Evolutionary conservation across 2,113 vertebrate species (phyloP), one percentile per base, ranked within the genome.

Genomic region (Nothobranchius furzeri): DNA sequence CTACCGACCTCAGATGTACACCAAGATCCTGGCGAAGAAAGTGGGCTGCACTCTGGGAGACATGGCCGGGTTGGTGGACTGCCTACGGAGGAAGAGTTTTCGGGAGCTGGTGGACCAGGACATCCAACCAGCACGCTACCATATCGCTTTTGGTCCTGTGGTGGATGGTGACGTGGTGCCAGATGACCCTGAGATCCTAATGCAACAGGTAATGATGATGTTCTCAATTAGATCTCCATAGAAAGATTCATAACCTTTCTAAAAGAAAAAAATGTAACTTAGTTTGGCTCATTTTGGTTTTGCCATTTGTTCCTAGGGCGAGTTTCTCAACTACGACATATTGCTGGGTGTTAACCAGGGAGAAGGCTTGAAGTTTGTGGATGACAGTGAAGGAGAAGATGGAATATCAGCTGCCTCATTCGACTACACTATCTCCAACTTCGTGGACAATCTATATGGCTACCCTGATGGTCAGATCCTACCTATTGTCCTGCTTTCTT

Each of bases 271-370:
- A 20, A 20, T 20, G n/a, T 30, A 30, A 30, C 3, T 30, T 30
- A 3, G n/a, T 49, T 55, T 55, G 9, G 30, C 3, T 36, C 9
- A 36, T 51, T 4, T 3, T 24, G 11, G 12, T 53, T 75, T 30
- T 58, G 14, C 66, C 2, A 35, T 81, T 53, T 84, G 51, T 78
- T 68, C 73, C 20, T 58, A 94, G 93, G 97, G 97, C 0, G 97
- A 98, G 85, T 98, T 98, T 89, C 93, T 98, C 73, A 98, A 98
- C 89, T 98, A 98, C 0, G 96, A 98, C 90, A 98, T 98, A 85
- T 84, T 98, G 67, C 94, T 98, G 24, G 97, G 97, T 0, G 97
- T 98, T 78, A 98, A 98, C 89, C 97, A 98, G 51, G 97, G 97
- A 0, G 97, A 98, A 68, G 97, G 97, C 0, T 49, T 98, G 3